Evolutionary conservation across 2,888 invertebrate genomes (phyloP), one percentile per base, ranked within the genome.

Genomic region (Hydraecia micacea): DNA sequence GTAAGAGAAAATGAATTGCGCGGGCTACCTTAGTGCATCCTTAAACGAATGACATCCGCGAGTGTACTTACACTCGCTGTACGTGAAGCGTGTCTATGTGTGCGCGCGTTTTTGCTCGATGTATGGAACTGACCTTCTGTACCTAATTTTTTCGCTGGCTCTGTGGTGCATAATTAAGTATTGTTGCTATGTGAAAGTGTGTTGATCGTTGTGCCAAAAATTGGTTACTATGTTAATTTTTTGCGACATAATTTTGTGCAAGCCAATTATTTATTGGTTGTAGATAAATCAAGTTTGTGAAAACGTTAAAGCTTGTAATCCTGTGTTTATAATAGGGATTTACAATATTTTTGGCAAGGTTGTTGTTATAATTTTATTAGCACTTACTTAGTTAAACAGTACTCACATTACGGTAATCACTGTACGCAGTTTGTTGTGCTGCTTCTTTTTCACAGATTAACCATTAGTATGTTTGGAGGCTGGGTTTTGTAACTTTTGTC

Each of bases 131-230:
- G 5, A 32, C 1, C 32, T 82, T 67, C 75, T 79, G 82, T 15
- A 1, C 0, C 3, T 4, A 49, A 6, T 42, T 2, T 58, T 42
- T 5, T 42, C 25, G 71, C 5, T 46, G 39, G 4, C 65, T 76
- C 73, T 77, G 80, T 86, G 65, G 66, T 80, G 78, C 80, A 86
- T 86, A 84, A 86, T 87, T 86, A 84, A 80, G 81, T 78, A 77
- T 78, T 66, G 80, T 80, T 78, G 49, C 46, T 67, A 62, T 66
- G 60, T 73, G 52, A 68, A 76, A 78, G 66, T 80, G 75, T 80
- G 74, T 78, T 79, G 82, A 81, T 75, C 67, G 49, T 72, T 79
- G 80, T 39, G 73, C 32, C 49, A 80, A 88, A 86, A 79, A 78
- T 81, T 69, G 15, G 75, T 49, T 65, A 71, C 18, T 66, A 52